These are phyloP conservation scores for Micronycteris hirsuta DNA, from an alignment of 2,113 vertebrate genomes.

Conservation along the genomic window DNA sequence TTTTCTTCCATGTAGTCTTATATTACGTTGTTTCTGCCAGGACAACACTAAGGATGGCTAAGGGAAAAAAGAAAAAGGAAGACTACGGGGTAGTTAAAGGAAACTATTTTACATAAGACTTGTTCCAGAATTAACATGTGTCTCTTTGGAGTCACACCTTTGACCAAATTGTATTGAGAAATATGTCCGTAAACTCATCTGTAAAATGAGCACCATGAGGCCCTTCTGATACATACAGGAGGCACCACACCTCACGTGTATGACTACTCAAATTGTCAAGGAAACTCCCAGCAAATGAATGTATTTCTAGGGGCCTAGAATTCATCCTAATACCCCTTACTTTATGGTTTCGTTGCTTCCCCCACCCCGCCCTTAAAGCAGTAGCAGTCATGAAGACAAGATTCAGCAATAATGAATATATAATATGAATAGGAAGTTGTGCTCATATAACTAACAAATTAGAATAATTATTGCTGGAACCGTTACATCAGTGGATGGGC, in stretches of 20 bases:
- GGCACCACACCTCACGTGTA: background rate
- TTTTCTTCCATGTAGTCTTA: background rate
- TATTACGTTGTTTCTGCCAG: constrained; percentile 1
- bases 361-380: background rate
- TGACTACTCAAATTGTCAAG: background rate
- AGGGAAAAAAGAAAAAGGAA: background rate
- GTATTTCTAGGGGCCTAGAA: background rate
- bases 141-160: background rate
- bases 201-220: background rate
- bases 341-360: background rate
- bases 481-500: too few relatives aligned
- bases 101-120: background rate
- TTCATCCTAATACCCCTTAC: background rate
- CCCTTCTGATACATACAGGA: too few relatives aligned
- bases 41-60: background rate
- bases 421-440: background rate
- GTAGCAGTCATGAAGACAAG: background rate
- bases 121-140: background rate
- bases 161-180: background rate
- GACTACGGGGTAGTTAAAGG: background rate
- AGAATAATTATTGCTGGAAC: background rate
- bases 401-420: background rate
- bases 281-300: background rate
- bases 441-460: background rate
- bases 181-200: background rate